A percentile compares a stretch with the other conserved stretches of the same genome.
phyloP scores from a whole-genome alignment of 2,797 vertebrate species.

The Epinephelus awoara region DNA sequence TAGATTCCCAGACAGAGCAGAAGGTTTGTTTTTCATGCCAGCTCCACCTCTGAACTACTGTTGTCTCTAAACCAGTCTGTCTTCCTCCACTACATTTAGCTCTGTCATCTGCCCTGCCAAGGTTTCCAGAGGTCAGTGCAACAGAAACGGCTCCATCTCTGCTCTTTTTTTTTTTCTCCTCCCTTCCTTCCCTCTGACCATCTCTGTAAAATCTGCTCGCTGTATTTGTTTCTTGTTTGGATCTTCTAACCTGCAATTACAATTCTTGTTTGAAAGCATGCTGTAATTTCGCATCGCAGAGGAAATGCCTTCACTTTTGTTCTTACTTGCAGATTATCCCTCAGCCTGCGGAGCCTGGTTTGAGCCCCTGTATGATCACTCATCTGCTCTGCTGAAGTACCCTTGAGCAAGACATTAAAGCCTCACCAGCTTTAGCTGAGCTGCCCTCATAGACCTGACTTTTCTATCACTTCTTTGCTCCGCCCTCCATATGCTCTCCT shows the following conservation, averaged over 20 bases:
- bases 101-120: conserved; percentile 66
- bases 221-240: conserved; percentile 67
- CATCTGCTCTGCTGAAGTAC: conserved; percentile 27
- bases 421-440: conserved; percentile 15
- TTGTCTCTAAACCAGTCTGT: conserved; percentile 65
- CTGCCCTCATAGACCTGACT: conserved; percentile 13
- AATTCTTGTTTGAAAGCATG: conserved; percentile 41
- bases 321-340: conserved; percentile 26
- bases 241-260: conserved; percentile 67
- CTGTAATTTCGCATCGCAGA: conserved; percentile 57
- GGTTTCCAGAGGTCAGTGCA: conserved; percentile 66
- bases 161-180: conserved; percentile 5
- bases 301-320: conserved; percentile 44
- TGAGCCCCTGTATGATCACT: conserved; percentile 11
- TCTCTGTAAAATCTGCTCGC: conserved; percentile 46
- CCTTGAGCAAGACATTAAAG: conserved; percentile 48
- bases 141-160: conserved; percentile 56
- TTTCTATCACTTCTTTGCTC: neutral
- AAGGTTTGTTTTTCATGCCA: conserved; percentile 69
- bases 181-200: conserved; percentile 19
- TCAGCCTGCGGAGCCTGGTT: conserved; percentile 3
- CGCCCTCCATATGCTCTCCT: conserved; percentile 15
- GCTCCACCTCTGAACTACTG: conserved; percentile 71
- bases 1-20: conserved; percentile 66
- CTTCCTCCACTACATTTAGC: conserved; percentile 72